A percentile compares a stretch with the other conserved stretches of the same genome.
phyloP scores from a whole-genome alignment of 2,888 invertebrate species.

The Heliconius erato region DNA sequence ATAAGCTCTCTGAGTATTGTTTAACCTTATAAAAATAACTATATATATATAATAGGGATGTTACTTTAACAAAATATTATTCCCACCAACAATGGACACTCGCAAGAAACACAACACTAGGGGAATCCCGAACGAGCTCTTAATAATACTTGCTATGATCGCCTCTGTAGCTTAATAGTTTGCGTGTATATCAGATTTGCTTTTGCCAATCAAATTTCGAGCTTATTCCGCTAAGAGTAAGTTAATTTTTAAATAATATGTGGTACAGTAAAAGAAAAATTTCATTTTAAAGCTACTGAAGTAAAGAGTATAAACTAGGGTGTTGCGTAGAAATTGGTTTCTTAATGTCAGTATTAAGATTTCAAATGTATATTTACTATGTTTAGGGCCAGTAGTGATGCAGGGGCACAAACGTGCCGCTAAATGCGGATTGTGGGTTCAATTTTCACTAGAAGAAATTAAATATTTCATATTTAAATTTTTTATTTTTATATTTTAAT shows the following conservation, averaged over 20 bases:
- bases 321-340: constrained; percentile 67
- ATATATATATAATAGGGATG: no score
- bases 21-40: not conserved
- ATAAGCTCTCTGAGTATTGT: not conserved
- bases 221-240: constrained; percentile 19
- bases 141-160: constrained; percentile 80
- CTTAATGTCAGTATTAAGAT: constrained; percentile 28
- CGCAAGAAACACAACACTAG: constrained; percentile 67
- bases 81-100: constrained; percentile 45
- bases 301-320: constrained; percentile 65
- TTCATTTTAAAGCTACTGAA: constrained; percentile 70
- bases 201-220: constrained; percentile 22
- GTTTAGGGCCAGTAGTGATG: not conserved
- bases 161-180: constrained; percentile 67
- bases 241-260: constrained; percentile 39
- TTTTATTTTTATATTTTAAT: no score
- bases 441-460: not conserved
- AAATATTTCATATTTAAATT: no score
- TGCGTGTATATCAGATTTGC: constrained; percentile 66
- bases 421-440: not conserved
- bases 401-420: not conserved
- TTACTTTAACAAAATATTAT: not conserved
- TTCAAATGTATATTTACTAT: no score
- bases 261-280: constrained; percentile 61
- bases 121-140: constrained; percentile 82